Evolutionary conservation across 2,113 vertebrate species (phyloP), one percentile per base, ranked within the genome.

Genomic region (Rana temporaria): DNA sequence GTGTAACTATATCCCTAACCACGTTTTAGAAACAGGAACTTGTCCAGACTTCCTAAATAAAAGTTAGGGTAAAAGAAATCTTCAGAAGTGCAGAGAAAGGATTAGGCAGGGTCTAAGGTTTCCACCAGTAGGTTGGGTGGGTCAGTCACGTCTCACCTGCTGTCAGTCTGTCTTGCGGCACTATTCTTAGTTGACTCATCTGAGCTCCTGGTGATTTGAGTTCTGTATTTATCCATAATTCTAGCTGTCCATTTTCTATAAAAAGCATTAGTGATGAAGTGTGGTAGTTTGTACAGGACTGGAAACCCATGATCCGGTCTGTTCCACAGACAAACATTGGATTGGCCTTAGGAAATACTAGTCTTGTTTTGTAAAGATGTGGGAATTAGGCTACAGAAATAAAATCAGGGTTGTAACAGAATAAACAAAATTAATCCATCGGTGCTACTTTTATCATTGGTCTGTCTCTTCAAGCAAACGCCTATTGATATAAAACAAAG

Each of bases 61-160:
- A 56, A 30, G 20, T 15, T 2, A 6, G 20, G 22, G 20, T 17
- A 22, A 53, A 55, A 53, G 2, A 55, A 56, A 12, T 14, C 42
- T 55, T 16, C 59, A 63, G 53, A 34, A 57, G 57, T 57, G 53
- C 32, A 73, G 22, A 57, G 52, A 18, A 73, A 56, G 53, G 53
- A 73, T 34, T 73, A 56, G 8, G 48, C 15, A 6, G 16, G 16
- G 11, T 73, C 26, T n/a, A 24, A 55, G 24, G 70, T 57, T 73
- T 57, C 8, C 56, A 57, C 52, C 26, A 22, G 19, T n/a, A 69
- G 52, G 30, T 56, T 55, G 22, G 52, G 69, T 72, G 69, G 69
- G 22, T 72, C 24, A 56, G 52, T 72, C 69, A 72, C 53, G 70
- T 73, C 70, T 73, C 70, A 57, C 70, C 70, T 57, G 70, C 70